Evolutionary conservation across 2,113 vertebrate species (phyloP), one percentile per base, ranked within the genome.

Genomic region (Pantherophis guttatus): DNA sequence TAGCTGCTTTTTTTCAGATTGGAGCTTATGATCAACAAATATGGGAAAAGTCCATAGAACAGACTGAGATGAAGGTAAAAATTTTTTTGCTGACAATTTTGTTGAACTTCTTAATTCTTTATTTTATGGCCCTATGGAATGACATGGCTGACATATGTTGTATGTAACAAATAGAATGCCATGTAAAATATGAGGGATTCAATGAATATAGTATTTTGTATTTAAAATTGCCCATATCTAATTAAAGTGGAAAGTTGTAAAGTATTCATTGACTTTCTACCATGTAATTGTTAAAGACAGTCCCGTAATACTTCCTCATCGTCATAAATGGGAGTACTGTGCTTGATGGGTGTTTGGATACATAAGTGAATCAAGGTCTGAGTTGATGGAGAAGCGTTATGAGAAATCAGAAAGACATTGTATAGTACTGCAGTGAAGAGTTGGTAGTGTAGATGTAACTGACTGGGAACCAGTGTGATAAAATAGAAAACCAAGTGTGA

Each of bases 11-110:
- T 88, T 95, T 96, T 50, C 96, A 99, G 99, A 99, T 99, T 95
- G 99, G 99, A 70, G 99, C 99, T 52, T 99, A 99, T 95, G 99
- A 99, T 97, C 99, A 99, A 96, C 99, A 99, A 97, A 98, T 99
- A 97, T 99, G 99, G 99, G 99, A 99, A 97, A 99, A 99, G 95
- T 99, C 99, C 89, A 96, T 99, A 95, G 99, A 99, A 96, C 98
- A 99, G 96, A 97, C 98, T 17, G 98, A 99, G 97, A 98, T 99
- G 95, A 99, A 99, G 98, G 99, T 99, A 98, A 97, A 81, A 92
- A 93, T 39, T 13, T 17, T 86, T 93, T 50, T 92, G 91, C 65
- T 89, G 7, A 57, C 50, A 5, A 58, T 62, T 87, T 44, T 81
- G 7, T 26, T 90, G 48, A 52, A 94, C 10, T 26, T 58, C 17